Evolutionary conservation across 1,140 invertebrate species (phyloP), one percentile per base, ranked within the genome.

Genomic region (Formica selysi): DNA sequence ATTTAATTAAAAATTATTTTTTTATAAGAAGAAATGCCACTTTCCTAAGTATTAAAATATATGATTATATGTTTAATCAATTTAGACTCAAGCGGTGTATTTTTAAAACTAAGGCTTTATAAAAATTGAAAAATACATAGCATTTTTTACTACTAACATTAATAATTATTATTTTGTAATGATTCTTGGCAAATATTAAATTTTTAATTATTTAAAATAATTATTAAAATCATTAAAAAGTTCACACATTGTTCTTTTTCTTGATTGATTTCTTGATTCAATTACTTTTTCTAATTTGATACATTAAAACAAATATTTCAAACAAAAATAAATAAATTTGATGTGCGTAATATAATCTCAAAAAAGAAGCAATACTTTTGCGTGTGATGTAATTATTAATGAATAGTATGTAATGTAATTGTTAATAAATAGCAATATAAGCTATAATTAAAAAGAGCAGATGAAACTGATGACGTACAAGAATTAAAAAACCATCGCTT

Each of bases 101-200:
- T 8, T 22, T 65, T 65, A 38, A 38, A 36, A 48, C 48, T 22
- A 4, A 70, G 3, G 38, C 11, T 11, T 36, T 2, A 67, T 70
- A 71, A 51, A 70, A 71, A 32, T 29, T 71, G 1, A 0, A 26
- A 19, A 44, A 44, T 13, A 10, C 41, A 44, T 11, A 6, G 1
- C 41, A 11, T 44, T 71, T 51, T 19, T 2, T 48, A 29, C 19
- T 11, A 10, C 51, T n/a, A n/a, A 32, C 10, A 73, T 36, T 8
- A 51, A 54, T 36, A 51, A 73, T 10, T 51, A 36, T 51, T n/a
- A 54, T 73, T 73, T 54, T n/a, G 7, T 73, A 32, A 29, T 29
- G 29, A 0, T 48, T 48, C 41, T 3, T 8, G 13, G 16, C 13
- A 44, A 48, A 26, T 29, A 70, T 48, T 48, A 32, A 54, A 73